Evolutionary conservation across 2,113 vertebrate genomes (phyloP).

Genomic region (Xenus cinereus): DNA sequence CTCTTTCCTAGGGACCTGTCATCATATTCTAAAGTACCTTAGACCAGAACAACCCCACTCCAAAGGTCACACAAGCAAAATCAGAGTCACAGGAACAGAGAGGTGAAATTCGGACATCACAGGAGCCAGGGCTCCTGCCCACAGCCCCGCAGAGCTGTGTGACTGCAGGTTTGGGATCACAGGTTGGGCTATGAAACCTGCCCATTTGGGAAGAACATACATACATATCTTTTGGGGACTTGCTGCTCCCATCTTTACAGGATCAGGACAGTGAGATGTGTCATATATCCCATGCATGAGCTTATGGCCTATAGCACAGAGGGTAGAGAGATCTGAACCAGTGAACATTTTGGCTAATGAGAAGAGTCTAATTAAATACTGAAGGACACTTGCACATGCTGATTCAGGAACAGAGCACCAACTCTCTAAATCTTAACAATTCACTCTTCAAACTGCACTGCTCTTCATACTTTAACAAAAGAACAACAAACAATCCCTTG

Average conservation of each 20-base stretch:
- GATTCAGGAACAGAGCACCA: neutral
- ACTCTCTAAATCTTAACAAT: neutral
- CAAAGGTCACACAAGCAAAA: neutral
- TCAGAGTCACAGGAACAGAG: neutral
- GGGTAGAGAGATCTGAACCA: neutral
- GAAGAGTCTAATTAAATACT: neutral
- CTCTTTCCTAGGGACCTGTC: neutral
- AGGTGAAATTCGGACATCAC: neutral
- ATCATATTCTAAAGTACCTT: neutral
- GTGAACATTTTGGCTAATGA: rapidly evolving
- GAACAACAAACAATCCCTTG: neutral
- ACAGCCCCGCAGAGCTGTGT: neutral
- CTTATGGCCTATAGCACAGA: neutral
- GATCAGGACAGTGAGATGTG: neutral
- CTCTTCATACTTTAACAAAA: neutral
- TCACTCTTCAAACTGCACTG: neutral
- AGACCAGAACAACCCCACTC: neutral
- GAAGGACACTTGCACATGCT: neutral
- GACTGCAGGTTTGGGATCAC: neutral
- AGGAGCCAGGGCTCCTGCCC: neutral
- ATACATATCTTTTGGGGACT: neutral
- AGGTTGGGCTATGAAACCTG: neutral
- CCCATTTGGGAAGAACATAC: neutral
- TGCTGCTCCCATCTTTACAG: neutral
- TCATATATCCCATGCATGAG: neutral